phyloP scores from a whole-genome alignment of 2,113 vertebrate species.

The Trogon melanurus region DNA sequence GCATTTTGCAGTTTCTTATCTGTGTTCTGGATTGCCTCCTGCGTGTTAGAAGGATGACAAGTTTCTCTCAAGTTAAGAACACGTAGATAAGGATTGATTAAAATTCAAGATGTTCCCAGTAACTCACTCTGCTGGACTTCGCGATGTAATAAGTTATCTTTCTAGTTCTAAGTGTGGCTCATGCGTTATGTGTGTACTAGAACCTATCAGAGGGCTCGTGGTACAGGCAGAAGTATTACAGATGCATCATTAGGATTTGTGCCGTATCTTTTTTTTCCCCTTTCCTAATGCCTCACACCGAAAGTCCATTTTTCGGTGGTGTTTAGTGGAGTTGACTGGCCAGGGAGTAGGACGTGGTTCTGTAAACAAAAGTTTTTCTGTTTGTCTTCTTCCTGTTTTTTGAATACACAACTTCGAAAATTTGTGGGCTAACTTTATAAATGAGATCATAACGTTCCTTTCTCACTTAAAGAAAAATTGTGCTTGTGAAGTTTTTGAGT shows the following conservation, averaged over 20 bases:
- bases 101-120: neutral
- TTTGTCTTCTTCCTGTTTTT: neutral
- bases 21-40: neutral
- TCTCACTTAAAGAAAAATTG: neutral
- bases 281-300: neutral
- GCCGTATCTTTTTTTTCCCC: neutral
- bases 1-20: neutral
- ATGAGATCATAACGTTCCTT: neutral
- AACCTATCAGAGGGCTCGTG: neutral
- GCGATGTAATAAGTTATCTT: neutral
- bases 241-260: neutral
- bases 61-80: neutral
- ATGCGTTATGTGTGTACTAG: neutral
- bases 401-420: neutral
- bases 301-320: neutral
- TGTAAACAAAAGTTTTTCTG: neutral
- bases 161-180: neutral
- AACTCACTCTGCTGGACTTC: neutral
- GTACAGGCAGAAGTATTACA: neutral
- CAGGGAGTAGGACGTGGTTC: neutral
- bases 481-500: neutral
- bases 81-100: neutral
- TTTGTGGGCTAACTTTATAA: neutral
- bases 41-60: no score
- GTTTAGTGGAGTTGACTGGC: neutral